phyloP scores from a whole-genome alignment of 53 echinoderm and acorn worm species.

The Paelopatides confundens region DNA sequence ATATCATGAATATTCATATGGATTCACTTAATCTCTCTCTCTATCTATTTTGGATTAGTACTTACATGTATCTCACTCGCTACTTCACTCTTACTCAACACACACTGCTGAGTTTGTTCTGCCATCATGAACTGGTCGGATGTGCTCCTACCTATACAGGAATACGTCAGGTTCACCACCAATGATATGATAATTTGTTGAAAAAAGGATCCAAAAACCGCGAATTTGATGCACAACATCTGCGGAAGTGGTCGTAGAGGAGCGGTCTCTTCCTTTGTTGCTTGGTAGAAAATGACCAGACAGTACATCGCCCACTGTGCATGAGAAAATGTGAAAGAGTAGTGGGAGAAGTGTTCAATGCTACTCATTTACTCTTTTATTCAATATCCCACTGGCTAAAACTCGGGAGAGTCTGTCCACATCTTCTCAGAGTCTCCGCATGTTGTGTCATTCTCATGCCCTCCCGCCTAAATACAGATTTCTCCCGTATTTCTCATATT shows the following conservation, averaged over 20 bases:
- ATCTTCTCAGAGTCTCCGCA: too few relatives aligned
- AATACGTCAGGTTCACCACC: conserved; percentile 28
- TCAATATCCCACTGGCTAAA: too few relatives aligned
- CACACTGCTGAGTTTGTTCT: conserved; percentile 45
- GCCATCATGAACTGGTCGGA: background rate
- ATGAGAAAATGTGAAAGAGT: too few relatives aligned
- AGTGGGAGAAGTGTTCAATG: too few relatives aligned
- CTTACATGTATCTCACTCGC: conserved; percentile 23
- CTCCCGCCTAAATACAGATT: too few relatives aligned
- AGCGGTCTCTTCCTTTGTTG: conserved; percentile 61
- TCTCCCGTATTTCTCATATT: too few relatives aligned
- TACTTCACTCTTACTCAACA: background rate
- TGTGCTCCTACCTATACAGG: background rate
- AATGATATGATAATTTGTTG: conserved; percentile 53
- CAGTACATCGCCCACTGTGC: conserved; percentile 85
- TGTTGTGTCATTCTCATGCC: too few relatives aligned
- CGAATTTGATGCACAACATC: conserved; percentile 63
- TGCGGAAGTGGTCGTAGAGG: conserved; percentile 56
- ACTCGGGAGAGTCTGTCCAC: too few relatives aligned
- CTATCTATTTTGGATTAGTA: background rate
- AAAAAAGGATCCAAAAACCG: conserved; percentile 72
- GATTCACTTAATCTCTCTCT: too few relatives aligned
- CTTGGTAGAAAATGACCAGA: conserved; percentile 66
- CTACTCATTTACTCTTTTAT: too few relatives aligned
- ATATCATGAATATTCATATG: too few relatives aligned